Percentiles rank a stretch among this genome's conserved stretches.
These are phyloP conservation scores for Carlito syrichta DNA, from an alignment of 2,113 vertebrate species.

Conservation along the genomic window DNA sequence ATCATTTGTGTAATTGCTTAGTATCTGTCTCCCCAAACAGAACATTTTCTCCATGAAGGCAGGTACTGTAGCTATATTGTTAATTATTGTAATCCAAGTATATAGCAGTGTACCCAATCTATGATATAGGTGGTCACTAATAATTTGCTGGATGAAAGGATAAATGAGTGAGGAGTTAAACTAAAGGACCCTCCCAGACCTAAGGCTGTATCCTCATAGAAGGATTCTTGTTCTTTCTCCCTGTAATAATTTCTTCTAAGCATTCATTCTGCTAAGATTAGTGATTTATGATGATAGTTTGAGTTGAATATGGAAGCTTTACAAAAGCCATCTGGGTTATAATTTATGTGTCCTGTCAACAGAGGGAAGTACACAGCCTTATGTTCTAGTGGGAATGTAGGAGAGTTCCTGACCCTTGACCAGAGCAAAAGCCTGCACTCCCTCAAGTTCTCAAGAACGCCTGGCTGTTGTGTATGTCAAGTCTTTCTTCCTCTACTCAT, in stretches of 20 bases:
- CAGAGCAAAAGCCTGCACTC: neutral
- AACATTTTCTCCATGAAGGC: neutral
- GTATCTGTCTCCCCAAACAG: neutral
- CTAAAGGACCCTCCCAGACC: neutral
- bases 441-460: neutral
- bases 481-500: neutral
- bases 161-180: neutral
- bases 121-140: neutral
- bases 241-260: neutral
- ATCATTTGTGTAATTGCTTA: neutral
- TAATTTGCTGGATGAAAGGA: neutral
- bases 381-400: neutral
- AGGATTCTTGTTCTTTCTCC: neutral
- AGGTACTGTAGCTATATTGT: neutral
- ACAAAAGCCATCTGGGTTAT: neutral
- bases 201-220: neutral
- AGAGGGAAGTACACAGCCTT: neutral
- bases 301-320: neutral
- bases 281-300: neutral
- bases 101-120: neutral
- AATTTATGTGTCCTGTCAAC: neutral
- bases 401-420: neutral
- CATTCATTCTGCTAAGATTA: neutral
- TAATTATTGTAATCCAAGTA: neutral
- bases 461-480: neutral